Conservation (phyloP, 2,113 vertebrate genomes). For the Sceloporus undulatus region DNA sequence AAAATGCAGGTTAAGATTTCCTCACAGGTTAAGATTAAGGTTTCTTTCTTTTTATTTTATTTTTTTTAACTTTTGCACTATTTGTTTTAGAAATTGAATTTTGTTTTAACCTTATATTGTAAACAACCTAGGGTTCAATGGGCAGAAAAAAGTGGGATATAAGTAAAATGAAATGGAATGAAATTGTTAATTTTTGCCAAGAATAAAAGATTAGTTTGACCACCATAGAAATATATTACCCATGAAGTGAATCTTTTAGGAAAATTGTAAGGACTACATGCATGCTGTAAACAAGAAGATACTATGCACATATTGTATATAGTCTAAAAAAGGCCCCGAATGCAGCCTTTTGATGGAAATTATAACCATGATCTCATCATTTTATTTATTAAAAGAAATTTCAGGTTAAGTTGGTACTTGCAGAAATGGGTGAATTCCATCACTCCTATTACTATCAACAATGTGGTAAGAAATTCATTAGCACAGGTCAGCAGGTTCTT, state of each 20-base stretch:
- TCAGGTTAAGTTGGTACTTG: neutral
- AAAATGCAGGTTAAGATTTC: neutral
- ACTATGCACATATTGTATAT: neutral
- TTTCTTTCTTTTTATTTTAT: too few relatives aligned
- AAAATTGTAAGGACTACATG: neutral
- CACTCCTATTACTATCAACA: neutral
- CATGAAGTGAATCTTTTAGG: neutral
- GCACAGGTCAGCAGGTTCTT: constrained; percentile 4
- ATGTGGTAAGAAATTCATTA: neutral
- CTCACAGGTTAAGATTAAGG: too few relatives aligned
- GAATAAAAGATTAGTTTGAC: neutral
- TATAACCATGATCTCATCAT: neutral
- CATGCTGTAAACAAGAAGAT: neutral
- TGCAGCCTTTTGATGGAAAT: neutral
- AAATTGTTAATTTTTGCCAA: neutral
- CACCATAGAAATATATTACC: neutral
- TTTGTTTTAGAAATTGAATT: too few relatives aligned
- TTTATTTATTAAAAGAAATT: constrained; percentile 2
- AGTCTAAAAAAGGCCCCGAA: neutral
- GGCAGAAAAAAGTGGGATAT: too few relatives aligned
- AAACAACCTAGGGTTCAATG: too few relatives aligned
- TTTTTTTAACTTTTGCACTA: too few relatives aligned
- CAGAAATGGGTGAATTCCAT: neutral
- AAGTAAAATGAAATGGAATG: too few relatives aligned
- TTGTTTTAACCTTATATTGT: too few relatives aligned